Percentiles rank a stretch among this genome's conserved stretches.
Conservation (phyloP, 2,797 vertebrate species). For the Lateolabrax maculatus region DNA sequence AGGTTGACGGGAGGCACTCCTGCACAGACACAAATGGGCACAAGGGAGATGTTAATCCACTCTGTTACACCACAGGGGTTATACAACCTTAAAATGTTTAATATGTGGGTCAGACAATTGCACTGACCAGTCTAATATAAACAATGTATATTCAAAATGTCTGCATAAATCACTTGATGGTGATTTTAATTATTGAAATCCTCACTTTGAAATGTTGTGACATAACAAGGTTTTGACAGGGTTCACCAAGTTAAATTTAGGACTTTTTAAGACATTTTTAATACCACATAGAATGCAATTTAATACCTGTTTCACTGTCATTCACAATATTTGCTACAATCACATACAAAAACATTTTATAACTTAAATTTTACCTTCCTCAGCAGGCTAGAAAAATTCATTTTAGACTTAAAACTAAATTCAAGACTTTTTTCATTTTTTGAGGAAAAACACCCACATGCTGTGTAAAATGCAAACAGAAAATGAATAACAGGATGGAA, state of each 20-base stretch:
- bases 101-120: background rate
- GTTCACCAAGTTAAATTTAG: background rate
- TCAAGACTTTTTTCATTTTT: background rate
- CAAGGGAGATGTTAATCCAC: conserved; percentile 10
- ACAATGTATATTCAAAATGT: background rate
- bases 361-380: too few species aligned
- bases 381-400: too few species aligned
- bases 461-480: background rate
- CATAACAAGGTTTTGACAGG: background rate
- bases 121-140: background rate
- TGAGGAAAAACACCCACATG: background rate
- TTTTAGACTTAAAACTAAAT: too few species aligned
- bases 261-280: background rate
- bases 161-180: background rate
- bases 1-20: conserved; percentile 92
- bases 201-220: background rate
- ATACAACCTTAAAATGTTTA: background rate
- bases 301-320: background rate
- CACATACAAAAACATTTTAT: too few species aligned
- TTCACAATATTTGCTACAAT: too few species aligned
- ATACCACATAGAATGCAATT: background rate
- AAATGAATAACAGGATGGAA: background rate
- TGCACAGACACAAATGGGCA: conserved; percentile 63
- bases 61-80: background rate
- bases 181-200: background rate